phyloP scores from a whole-genome alignment of 2,113 vertebrate species.

The Mohoua ochrocephala region DNA sequence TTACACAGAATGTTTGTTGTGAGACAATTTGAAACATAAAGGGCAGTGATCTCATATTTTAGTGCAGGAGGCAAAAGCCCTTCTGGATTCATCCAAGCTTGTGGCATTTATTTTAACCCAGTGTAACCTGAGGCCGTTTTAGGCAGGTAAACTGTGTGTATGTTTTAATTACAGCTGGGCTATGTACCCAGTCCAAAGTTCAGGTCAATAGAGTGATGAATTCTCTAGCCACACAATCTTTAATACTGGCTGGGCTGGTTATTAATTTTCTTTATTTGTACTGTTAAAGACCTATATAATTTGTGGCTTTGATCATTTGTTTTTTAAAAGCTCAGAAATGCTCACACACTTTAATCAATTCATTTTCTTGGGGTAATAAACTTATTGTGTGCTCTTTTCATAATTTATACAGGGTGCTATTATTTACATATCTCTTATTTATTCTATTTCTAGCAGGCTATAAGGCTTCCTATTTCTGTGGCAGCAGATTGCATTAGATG shows the following conservation, averaged over 20 bases:
- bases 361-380: background rate
- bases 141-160: background rate
- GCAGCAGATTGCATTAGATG: conserved; percentile 51
- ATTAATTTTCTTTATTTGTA: conserved; percentile 43
- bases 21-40: background rate
- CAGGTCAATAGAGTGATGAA: background rate
- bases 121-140: background rate
- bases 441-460: conserved; percentile 30
- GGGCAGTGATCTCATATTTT: background rate
- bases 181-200: background rate
- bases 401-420: background rate
- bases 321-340: conserved; percentile 6
- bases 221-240: background rate
- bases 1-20: conserved; percentile 1
- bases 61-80: background rate
- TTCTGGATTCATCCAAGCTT: background rate
- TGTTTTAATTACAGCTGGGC: conserved; percentile 2
- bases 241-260: background rate
- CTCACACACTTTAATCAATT: background rate
- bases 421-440: conserved; percentile 43
- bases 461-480: background rate
- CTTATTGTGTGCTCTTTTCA: background rate
- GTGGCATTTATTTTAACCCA: background rate
- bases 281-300: background rate
- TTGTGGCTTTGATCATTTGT: background rate